These are phyloP conservation scores for Uloborus diversus DNA, from an alignment of 1,140 invertebrate genomes.

Conservation along the genomic window DNA sequence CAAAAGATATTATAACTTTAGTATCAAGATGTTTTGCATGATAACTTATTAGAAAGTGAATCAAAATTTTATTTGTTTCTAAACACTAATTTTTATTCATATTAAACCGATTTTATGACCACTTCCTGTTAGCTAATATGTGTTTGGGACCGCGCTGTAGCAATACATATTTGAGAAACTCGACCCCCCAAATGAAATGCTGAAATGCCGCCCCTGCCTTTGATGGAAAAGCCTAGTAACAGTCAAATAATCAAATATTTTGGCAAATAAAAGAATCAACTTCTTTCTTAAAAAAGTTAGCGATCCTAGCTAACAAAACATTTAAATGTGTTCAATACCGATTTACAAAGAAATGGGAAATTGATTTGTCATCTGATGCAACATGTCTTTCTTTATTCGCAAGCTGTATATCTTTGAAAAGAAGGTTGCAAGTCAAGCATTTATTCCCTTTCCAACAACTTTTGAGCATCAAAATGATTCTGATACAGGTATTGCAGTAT, in stretches of 20 bases:
- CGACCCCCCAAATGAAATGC: too few species aligned
- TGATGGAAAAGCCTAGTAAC: too few species aligned
- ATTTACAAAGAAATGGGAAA: neutral
- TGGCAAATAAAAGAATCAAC: neutral
- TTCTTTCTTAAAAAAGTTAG: neutral
- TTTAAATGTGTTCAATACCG: neutral
- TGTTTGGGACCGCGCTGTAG: too few species aligned
- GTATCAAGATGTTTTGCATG: too few species aligned
- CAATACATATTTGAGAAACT: too few species aligned
- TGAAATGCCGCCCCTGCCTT: too few species aligned
- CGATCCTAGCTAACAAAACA: neutral
- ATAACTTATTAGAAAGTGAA: too few species aligned
- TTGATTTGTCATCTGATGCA: neutral
- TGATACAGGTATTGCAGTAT: neutral
- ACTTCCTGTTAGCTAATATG: too few species aligned
- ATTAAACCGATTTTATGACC: too few species aligned
- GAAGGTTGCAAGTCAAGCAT: neutral
- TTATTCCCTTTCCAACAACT: neutral
- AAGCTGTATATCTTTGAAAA: neutral
- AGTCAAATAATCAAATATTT: neutral
- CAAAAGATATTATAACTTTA: too few species aligned
- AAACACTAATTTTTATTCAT: too few species aligned
- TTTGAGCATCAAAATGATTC: neutral
- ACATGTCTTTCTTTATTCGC: neutral
- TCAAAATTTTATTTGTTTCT: too few species aligned